Conservation (phyloP, 2,797 vertebrate species). For the Acanthurus tractus region DNA sequence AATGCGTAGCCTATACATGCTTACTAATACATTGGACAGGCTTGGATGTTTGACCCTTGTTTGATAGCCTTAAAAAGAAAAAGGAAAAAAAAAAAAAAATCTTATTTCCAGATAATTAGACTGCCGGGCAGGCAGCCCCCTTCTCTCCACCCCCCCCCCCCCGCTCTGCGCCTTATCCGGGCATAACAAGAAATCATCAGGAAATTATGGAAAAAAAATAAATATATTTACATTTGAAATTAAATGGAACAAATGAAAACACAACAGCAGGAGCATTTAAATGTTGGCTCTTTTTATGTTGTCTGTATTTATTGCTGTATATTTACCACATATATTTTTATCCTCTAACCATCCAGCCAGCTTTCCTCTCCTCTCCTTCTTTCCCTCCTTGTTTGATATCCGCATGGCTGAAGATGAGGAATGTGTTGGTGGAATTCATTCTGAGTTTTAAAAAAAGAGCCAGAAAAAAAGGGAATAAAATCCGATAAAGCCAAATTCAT, state of each 20-base stretch:
- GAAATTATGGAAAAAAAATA: conserved; percentile 1
- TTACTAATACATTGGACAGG: conserved; percentile 39
- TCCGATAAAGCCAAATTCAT: conserved; percentile 42
- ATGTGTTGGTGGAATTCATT: conserved; percentile 76
- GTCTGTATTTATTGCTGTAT: conserved; percentile 32
- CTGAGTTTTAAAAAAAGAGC: conserved; percentile 44
- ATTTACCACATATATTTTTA: conserved; percentile 10
- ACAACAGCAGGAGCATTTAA: background rate
- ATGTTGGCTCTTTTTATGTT: conserved; percentile 2
- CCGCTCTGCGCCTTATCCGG: conserved; percentile 38
- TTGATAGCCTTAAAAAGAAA: conserved; percentile 56
- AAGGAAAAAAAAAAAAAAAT: conserved; percentile 14
- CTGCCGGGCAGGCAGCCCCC: conserved; percentile 35
- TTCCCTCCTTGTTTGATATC: conserved; percentile 57
- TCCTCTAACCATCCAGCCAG: conserved; percentile 17
- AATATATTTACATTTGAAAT: conserved; percentile 3
- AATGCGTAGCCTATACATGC: conserved; percentile 50
- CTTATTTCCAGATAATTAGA: conserved; percentile 51
- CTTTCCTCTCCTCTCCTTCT: conserved; percentile 34
- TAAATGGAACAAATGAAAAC: background rate
- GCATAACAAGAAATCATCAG: conserved; percentile 31
- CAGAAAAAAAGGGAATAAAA: conserved; percentile 33
- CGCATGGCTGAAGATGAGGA: conserved; percentile 69
- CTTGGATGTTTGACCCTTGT: conserved; percentile 62
- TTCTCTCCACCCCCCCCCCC: background rate